Evolutionary conservation across 2,113 vertebrate species (phyloP), one percentile per base, ranked within the genome.

Genomic region (Cheilinus undulatus): DNA sequence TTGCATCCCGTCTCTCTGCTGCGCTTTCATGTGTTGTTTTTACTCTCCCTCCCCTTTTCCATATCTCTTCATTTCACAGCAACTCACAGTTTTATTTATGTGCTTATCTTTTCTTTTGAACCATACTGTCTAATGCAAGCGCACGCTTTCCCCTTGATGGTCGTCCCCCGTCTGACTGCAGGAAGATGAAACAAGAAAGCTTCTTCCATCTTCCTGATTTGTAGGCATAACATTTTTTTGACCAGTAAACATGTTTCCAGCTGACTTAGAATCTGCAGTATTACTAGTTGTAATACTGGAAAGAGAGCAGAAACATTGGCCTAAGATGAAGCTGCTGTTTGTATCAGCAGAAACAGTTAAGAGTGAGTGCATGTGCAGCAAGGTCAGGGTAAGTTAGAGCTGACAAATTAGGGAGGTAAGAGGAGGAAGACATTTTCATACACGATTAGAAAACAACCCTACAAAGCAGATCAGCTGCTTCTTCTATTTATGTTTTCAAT

Each of bases 61-160:
- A n/a, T 57, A n/a, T 75, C 60, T 52, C 51, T 8, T 43, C 62
- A 57, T 88, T 75, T 58, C 8, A 27, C 43, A 66, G 75, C 48
- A 61, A 52, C 78, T 20, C 61, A 32, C 54, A 36, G 48, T 71
- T 20, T 77, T 84, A 74, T 86, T 80, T 76, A 82, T 85, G 70
- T 76, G 50, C 58, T 65, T 80, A 64, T 76, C 63, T 69, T n/a
- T 69, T 80, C 68, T 69, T 89, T 85, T 83, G 73, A 85, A 84
- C 66, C 69, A 70, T 56, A 54, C 70, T 71, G 52, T 42, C 56
- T 83, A 70, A 76, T 79, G 68, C 66, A 76, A 74, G 75, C 69
- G 2, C 67, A 48, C 45, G 70, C 34, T 49, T 73, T 66, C 64
- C 62, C 62, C 69, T 79, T 86, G 84, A 87, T 86, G 80, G 71